Base-by-base conservation (phyloP, 1,140 invertebrate species). In the Ganaspis sp. region DNA sequence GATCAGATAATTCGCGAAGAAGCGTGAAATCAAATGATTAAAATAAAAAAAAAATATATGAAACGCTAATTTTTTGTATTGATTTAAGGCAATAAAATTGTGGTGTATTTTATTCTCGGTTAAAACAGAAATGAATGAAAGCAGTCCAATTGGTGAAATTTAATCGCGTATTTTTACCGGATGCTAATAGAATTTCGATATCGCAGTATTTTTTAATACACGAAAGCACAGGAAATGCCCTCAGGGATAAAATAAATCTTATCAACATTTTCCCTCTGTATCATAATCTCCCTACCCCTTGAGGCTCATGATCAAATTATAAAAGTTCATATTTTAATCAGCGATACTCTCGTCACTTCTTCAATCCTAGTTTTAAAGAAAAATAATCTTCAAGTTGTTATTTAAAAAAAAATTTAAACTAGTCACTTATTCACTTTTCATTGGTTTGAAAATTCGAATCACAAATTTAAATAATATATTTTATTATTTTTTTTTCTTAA, bases 231-330 rank as follows among this genome's bases (percentile, higher is more conserved):
- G 58, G 12, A n/a, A 29, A 64, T n/a, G 23, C 58, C 26, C 58
- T 12, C 1, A 34, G 26, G 26, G 58, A n/a, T 11, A 15, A 64
- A 64, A 64, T 64, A 15, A 64, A 64, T 64, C 58, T 64, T 64
- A 64, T 64, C 26, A 64, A 64, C 23, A 64, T 29, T 64, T 45
- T 45, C n/a, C 26, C 58, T 26, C 58, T 64, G 58, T 64, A 34
- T 34, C 58, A 64, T 64, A n/a, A 29, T 64, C 58, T 2, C 58
- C 58, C 58, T 64, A 64, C 58, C 58, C 15, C 58, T 49, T 64
- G 26, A 64, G 12, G 58, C 15, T 64, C 26, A 64, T 34, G 26
- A 34, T 64, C 26, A 15, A 64, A 64, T 64, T 64, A 64, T 17
- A 8, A 29, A 64, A n/a, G 23, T 64, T 64, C 11, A 64, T 64